Conservation (phyloP, 2,797 vertebrate genomes). For the Allobates femoralis region DNA sequence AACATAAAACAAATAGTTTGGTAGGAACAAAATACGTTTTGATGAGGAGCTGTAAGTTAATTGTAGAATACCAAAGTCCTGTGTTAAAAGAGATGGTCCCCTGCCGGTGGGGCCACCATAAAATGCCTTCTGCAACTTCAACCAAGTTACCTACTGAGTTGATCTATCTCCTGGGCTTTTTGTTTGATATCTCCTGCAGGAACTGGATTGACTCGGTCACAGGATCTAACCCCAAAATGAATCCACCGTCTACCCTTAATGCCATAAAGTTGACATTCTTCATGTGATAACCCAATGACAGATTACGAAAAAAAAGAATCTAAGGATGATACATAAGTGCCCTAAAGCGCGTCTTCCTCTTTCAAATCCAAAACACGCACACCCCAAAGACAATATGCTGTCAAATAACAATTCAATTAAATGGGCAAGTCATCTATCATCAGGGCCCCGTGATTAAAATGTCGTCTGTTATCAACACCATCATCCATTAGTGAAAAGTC, state of each 20-base stretch:
- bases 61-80: too few species aligned
- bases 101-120: neutral
- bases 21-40: neutral
- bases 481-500: conserved; percentile 70
- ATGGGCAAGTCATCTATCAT: conserved; percentile 69
- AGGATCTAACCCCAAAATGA: neutral
- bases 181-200: neutral
- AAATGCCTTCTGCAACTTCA: neutral
- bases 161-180: neutral
- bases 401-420: conserved; percentile 73
- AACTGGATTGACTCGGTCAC: neutral
- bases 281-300: conserved; percentile 3
- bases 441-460: conserved; percentile 72
- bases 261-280: conserved; percentile 8
- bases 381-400: conserved; percentile 64
- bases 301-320: conserved; percentile 56
- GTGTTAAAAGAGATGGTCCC: neutral
- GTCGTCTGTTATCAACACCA: conserved; percentile 68
- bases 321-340: conserved; percentile 38
- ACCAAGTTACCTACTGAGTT: neutral
- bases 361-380: conserved; percentile 61
- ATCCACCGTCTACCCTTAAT: neutral
- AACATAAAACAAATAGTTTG: neutral
- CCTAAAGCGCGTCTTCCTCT: neutral
- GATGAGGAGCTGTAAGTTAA: neutral